Percentiles rank a stretch among this genome's conserved stretches.
phyloP scores from a whole-genome alignment of 2,797 vertebrate genomes.

The Bufotes viridis region DNA sequence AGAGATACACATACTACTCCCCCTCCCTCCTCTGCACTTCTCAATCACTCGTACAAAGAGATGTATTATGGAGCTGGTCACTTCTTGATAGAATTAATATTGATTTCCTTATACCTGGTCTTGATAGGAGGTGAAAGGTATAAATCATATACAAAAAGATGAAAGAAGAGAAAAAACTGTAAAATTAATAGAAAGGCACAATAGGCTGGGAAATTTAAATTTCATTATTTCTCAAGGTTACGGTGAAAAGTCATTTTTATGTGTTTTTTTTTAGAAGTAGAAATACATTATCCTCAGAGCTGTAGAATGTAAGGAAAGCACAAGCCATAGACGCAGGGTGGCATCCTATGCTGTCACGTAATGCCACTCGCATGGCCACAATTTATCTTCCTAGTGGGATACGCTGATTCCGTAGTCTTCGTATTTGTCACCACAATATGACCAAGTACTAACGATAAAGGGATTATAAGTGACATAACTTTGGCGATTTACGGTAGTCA shows the following conservation, averaged over 20 bases:
- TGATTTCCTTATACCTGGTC: conserved; percentile 36
- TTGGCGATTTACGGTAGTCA: neutral
- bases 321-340: neutral
- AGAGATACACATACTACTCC: conserved; percentile 4
- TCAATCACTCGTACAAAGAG: conserved; percentile 40
- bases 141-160: conserved; percentile 22
- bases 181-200: conserved; percentile 11
- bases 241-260: conserved; percentile 42
- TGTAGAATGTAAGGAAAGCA: neutral
- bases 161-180: conserved; percentile 27
- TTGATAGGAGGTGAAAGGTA: conserved; percentile 55
- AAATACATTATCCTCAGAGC: neutral
- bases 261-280: neutral
- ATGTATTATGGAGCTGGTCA: conserved; percentile 35
- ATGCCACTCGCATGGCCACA: neutral
- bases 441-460: neutral
- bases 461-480: neutral
- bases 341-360: neutral
- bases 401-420: conserved; percentile 1
- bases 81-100: conserved; percentile 45
- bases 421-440: conserved; percentile 6
- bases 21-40: conserved; percentile 23
- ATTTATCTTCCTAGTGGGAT: neutral
- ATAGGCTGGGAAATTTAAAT: conserved; percentile 41
- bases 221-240: conserved; percentile 57